phyloP scores from a whole-genome alignment of 2,113 vertebrate genomes.

The Chelonoidis abingdonii region DNA sequence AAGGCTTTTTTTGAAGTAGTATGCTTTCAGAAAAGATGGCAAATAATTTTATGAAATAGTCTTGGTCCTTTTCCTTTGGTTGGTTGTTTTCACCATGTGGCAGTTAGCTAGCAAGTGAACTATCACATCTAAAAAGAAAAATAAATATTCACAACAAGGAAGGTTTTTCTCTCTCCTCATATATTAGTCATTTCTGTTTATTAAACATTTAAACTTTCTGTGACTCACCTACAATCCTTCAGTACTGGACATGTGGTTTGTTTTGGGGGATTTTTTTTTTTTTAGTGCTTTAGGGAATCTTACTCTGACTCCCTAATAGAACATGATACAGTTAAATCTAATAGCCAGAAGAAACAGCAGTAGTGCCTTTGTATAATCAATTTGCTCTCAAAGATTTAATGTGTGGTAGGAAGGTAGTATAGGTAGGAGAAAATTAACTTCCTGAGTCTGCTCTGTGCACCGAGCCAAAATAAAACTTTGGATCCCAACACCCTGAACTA shows the following conservation, averaged over 20 bases:
- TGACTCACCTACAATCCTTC: background rate
- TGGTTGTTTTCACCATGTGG: background rate
- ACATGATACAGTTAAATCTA: background rate
- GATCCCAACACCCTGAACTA: background rate
- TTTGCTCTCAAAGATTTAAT: background rate
- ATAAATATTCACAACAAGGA: background rate
- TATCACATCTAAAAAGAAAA: background rate
- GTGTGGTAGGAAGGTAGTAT: background rate
- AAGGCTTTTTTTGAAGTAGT: background rate
- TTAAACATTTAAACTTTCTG: background rate
- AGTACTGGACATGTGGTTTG: background rate
- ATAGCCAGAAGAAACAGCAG: background rate
- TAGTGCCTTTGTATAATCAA: rapidly evolving
- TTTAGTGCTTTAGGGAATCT: background rate
- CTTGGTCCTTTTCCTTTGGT: background rate
- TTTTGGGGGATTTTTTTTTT: background rate
- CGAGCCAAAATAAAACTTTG: background rate
- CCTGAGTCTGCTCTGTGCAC: background rate
- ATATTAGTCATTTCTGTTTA: background rate
- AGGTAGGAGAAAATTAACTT: background rate
- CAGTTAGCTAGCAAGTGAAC: background rate
- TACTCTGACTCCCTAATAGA: background rate
- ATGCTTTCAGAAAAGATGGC: background rate
- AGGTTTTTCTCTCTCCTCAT: background rate
- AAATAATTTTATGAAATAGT: background rate